Percentiles rank a stretch among this genome's conserved stretches.
These are phyloP conservation scores for Eupithecia pulchellata DNA, from an alignment of 2,888 invertebrate species.

Conservation along the genomic window DNA sequence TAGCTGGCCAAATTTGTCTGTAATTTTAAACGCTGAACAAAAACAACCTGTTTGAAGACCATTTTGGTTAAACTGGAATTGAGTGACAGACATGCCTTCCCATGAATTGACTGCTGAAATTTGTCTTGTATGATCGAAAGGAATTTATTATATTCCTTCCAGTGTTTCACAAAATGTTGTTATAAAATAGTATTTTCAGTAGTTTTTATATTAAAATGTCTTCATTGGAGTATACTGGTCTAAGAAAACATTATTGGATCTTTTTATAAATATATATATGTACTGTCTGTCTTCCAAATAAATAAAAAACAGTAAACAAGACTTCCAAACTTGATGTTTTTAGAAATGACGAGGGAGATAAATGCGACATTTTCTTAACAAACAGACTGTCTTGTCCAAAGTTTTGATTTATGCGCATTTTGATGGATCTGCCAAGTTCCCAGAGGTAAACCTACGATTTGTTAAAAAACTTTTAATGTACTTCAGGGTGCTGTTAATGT, in stretches of 20 bases:
- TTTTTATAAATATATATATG: too few species aligned
- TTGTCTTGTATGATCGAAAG: neutral
- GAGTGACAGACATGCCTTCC: neutral
- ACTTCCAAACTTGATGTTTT: constrained; percentile 54
- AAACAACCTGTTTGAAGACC: constrained; percentile 33
- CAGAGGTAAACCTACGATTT: constrained; percentile 59
- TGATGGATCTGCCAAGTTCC: constrained; percentile 58
- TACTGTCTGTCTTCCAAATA: too few species aligned
- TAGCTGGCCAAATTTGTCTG: constrained; percentile 34
- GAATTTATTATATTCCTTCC: constrained; percentile 3
- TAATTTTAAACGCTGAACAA: constrained; percentile 33
- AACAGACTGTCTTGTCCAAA: constrained; percentile 57
- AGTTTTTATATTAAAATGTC: too few species aligned
- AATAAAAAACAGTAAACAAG: constrained; percentile 55
- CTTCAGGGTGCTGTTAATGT: constrained; percentile 43
- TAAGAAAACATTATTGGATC: too few species aligned
- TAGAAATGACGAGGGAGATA: constrained; percentile 49
- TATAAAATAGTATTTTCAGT: too few species aligned
- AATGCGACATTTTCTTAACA: constrained; percentile 60
- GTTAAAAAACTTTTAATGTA: constrained; percentile 59
- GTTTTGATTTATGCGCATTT: constrained; percentile 76
- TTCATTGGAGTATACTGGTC: too few species aligned
- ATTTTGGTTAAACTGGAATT: neutral
- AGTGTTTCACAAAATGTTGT: neutral
- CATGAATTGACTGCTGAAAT: neutral